Evolutionary conservation across 2,797 vertebrate species (phyloP), one percentile per base, ranked within the genome.

Genomic region (Chrysocyon brachyurus): DNA sequence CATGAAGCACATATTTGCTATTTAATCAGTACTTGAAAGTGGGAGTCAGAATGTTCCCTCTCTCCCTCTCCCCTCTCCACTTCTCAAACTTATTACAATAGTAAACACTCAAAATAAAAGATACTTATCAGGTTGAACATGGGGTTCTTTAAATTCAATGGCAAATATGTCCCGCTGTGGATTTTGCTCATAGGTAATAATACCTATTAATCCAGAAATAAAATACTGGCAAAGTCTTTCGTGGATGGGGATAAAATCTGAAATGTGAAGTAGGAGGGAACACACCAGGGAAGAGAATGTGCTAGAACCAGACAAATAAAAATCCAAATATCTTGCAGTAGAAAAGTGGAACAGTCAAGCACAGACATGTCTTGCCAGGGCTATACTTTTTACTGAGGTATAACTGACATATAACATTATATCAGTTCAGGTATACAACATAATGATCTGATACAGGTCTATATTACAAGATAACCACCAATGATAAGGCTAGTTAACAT

Each of bases 61-160:
- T 3, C 56, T 54, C 56, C 33, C 24, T 24, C 46, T 91, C 63
- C 24, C 5, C 54, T 46, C 33, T 57, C 31, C 14, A 54, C n/a
- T 82, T 78, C 73, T 68, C 81, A 36, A 86, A 88, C 7, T 57
- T 72, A 88, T 52, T 81, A 68, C 36, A 77, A 46, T 21, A 26
- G 72, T 52, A 75, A 94, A 92, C 54, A 70, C 46, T 94, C 72
- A 86, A 59, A 88, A 91, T 63, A 63, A 75, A 96, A 73, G 52
- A 77, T 40, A 77, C 21, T 91, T 86, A 86, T 0, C 31, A 46
- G 82, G n/a, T 36, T 64, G 73, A 92, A 92, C 61, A 33, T 6
- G 14, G 36, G 64, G 33, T 82, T 94, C 75, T 89, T 91, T 63
- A 89, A 94, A 92, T 72, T 75, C 79, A 83, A 79, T 11, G 2